Conservation (phyloP, 2,888 invertebrate genomes). For the Blera fallax region DNA sequence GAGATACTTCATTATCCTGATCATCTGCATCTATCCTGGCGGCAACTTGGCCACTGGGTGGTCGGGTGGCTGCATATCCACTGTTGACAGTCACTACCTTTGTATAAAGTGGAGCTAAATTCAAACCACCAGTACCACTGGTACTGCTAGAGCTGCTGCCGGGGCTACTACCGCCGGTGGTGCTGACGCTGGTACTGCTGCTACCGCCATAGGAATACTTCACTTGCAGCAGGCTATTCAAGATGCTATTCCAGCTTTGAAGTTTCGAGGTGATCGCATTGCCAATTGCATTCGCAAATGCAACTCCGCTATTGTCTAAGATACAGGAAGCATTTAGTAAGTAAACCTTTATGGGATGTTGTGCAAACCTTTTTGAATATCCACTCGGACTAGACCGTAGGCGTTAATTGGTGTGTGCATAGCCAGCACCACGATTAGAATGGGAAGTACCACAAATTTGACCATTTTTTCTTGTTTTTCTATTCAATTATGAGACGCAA, state of each 20-base stretch:
- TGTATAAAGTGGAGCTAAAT: slow-evolving; percentile 17
- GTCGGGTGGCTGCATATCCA: background rate
- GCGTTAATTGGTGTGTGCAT: slow-evolving; percentile 41
- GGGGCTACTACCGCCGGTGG: background rate
- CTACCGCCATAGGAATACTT: slow-evolving; percentile 8
- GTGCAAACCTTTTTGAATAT: slow-evolving; percentile 54
- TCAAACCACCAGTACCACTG: background rate
- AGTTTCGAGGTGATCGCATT: slow-evolving; percentile 43
- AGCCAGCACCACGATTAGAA: slow-evolving; percentile 48
- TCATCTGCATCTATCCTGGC: background rate
- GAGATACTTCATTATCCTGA: background rate
- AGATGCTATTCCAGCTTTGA: slow-evolving; percentile 34
- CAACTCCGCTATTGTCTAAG: slow-evolving; percentile 22
- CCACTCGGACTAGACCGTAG: slow-evolving; percentile 47
- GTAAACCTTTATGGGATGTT: background rate
- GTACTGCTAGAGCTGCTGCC: background rate
- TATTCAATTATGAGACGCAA: slow-evolving; percentile 6
- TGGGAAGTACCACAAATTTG: slow-evolving; percentile 35
- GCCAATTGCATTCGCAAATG: slow-evolving; percentile 24
- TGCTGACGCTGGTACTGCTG: background rate
- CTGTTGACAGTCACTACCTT: slow-evolving; percentile 32
- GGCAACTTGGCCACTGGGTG: background rate
- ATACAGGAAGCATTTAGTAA: background rate
- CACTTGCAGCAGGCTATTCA: slow-evolving; percentile 35
- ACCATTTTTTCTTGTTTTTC: slow-evolving; percentile 42